These are phyloP conservation scores for Lymantria dispar DNA, from an alignment of 2,888 invertebrate genomes.

Conservation along the genomic window DNA sequence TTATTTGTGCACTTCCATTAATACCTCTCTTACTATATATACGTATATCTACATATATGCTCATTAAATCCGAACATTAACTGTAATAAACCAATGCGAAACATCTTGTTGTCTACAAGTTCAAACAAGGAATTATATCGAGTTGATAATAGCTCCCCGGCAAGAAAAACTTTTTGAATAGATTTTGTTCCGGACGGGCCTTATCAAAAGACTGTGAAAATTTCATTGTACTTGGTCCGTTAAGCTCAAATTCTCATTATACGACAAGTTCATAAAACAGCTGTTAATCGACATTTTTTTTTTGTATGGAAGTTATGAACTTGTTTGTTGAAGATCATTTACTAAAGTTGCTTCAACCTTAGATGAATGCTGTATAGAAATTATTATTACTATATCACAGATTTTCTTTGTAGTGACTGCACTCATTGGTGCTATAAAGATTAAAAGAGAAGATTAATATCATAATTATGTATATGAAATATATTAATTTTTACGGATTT, in stretches of 20 bases:
- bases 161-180: slow-evolving; percentile 24
- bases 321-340: not conserved
- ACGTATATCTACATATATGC: slow-evolving; percentile 3
- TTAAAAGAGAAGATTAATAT: too few relatives aligned
- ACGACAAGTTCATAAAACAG: slow-evolving; percentile 11
- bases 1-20: too few relatives aligned
- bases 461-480: too few relatives aligned
- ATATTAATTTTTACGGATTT: too few relatives aligned
- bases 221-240: slow-evolving; percentile 16
- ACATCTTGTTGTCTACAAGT: slow-evolving; percentile 16
- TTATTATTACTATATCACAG: not conserved
- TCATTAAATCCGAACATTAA: slow-evolving; percentile 46
- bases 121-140: slow-evolving; percentile 26
- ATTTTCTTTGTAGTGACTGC: too few relatives aligned
- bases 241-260: slow-evolving; percentile 15
- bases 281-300: slow-evolving; percentile 8
- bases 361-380: not conserved
- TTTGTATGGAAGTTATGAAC: not conserved
- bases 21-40: too few relatives aligned
- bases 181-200: slow-evolving; percentile 8
- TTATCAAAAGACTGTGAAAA: slow-evolving; percentile 27
- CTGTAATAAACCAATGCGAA: slow-evolving; percentile 26
- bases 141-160: slow-evolving; percentile 19
- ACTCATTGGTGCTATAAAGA: too few relatives aligned
- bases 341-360: not conserved